Base-by-base conservation (phyloP, 2,888 invertebrate species). In the Megastigmus dorsalis region DNA sequence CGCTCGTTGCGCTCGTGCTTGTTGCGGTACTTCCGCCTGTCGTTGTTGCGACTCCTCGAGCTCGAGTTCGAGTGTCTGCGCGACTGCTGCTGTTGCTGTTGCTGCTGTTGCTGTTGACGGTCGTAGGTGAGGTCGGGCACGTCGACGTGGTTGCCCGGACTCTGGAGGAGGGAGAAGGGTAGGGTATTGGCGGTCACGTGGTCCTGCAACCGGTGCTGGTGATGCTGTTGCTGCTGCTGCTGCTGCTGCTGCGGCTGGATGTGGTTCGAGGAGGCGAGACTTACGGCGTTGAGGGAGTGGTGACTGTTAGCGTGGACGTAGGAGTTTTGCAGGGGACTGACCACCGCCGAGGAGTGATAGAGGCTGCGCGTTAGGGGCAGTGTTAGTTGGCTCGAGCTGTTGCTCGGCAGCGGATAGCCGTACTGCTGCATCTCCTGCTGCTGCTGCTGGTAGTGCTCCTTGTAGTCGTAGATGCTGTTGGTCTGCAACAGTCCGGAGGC, bases 341-440 rank as follows among this genome's bases (percentile, higher is more conserved):
- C 84, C 79, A 84, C 82, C 74, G 86, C 85, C 74, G 84, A 84
- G 63, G 84, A 83, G 72, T 86, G 86, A 79, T 87, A 85, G 20
- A 87, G 82, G 81, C 84, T 84, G 75, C 87, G 84, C 69, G 86
- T 85, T 81, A 87, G 79, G 80, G 87, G 86, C 79, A 87, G 82
- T 79, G 86, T 88, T 85, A 85, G 81, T 85, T 85, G 86, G 81
- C 83, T 86, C 79, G 85, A 85, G 83, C 84, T 87, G 84, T 83
- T 87, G 84, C 84, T 86, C 79, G 85, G 85, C 82, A 85, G 82
- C 73, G 85, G 84, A 84, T 88, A 89, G 78, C 89, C 89, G 82
- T 86, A 89, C 77, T 89, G 89, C 75, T 88, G 89, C 82, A 88
- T 88, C 74, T 88, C 88, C 78, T 86, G 88, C 59, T 87, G 86